A percentile compares a stretch with the other conserved stretches of the same genome.
phyloP scores from a whole-genome alignment of 1,140 invertebrate genomes.

The Acyrthosiphon pisum region DNA sequence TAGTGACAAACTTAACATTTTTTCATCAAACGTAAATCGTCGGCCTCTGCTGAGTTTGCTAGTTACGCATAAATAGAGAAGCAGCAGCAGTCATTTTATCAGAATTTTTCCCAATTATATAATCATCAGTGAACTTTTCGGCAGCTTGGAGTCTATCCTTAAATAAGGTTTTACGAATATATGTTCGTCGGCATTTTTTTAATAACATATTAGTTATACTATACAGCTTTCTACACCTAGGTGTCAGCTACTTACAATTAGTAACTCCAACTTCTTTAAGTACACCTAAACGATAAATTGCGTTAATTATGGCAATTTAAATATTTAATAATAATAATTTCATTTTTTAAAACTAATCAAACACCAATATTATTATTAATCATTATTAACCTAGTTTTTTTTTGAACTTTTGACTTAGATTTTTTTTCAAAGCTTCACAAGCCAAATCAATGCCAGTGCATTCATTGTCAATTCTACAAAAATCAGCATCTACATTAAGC shows the following conservation, averaged over 20 bases:
- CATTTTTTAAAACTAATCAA: neutral
- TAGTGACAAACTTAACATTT: neutral
- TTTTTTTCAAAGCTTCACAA: neutral
- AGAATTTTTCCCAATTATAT: neutral
- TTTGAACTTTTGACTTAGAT: neutral
- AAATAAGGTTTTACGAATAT: neutral
- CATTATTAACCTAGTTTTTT: too few species aligned
- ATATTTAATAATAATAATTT: too few species aligned
- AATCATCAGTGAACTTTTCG: constrained; percentile 21
- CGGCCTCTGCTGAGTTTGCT: neutral
- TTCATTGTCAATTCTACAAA: too few species aligned
- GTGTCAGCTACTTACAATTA: neutral
- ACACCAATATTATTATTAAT: neutral
- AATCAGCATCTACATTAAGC: too few species aligned
- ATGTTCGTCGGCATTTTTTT: neutral
- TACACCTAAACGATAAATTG: neutral
- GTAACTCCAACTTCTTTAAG: neutral
- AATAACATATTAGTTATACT: neutral
- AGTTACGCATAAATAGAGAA: constrained; percentile 8
- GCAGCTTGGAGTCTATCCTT: neutral
- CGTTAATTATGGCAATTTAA: neutral
- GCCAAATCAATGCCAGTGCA: too few species aligned
- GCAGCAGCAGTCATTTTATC: neutral
- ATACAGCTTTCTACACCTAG: neutral
- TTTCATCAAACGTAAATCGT: neutral